Conservation (phyloP, 1,140 invertebrate genomes). For the Drosophila jambulina region DNA sequence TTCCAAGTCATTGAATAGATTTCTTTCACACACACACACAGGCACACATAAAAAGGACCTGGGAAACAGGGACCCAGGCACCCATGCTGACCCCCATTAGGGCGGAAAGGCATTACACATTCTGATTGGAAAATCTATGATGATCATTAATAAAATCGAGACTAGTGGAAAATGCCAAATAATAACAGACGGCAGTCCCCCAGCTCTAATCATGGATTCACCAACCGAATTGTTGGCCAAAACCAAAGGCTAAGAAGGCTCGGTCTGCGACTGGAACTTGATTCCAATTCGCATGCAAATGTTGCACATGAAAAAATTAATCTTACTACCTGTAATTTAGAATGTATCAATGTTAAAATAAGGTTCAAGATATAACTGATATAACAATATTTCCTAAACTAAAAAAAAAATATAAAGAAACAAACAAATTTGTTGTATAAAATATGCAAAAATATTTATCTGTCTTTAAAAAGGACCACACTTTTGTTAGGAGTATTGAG, state of each 20-base stretch:
- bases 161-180: conserved; percentile 60
- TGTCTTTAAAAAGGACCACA: not conserved
- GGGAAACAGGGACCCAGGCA: not conserved
- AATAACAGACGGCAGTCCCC: conserved; percentile 61
- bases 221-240: conserved; percentile 44
- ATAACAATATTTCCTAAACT: not conserved
- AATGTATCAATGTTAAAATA: not conserved
- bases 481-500: not conserved
- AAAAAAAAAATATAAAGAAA: not conserved
- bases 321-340: not conserved
- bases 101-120: conserved; percentile 59
- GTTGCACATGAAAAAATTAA: not conserved
- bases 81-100: conserved; percentile 31
- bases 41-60: conserved; percentile 31
- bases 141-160: conserved; percentile 78
- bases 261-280: not conserved
- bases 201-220: conserved; percentile 61
- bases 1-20: conserved; percentile 77
- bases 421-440: not conserved
- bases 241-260: conserved; percentile 11
- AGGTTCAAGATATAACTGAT: not conserved
- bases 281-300: conserved; percentile 55
- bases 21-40: conserved; percentile 30
- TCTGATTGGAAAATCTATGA: conserved; percentile 78
- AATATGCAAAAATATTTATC: not conserved